phyloP scores from a whole-genome alignment of 1,140 invertebrate species.

The Antheraea mylitta region DNA sequence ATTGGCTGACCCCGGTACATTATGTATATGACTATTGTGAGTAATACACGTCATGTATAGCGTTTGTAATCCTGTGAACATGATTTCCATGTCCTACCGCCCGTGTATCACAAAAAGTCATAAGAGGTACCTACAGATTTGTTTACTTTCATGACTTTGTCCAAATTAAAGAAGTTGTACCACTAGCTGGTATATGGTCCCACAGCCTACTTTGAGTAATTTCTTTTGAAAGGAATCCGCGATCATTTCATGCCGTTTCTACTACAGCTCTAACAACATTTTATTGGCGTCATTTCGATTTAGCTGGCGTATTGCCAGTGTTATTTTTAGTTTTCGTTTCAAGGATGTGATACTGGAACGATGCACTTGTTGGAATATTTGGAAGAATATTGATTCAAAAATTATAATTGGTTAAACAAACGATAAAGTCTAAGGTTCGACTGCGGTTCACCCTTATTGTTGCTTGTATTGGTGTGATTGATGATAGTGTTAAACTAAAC shows the following conservation, averaged over 20 bases:
- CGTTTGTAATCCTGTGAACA: too few species aligned
- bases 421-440: background rate
- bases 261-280: slow-evolving; percentile 25
- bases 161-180: too few species aligned
- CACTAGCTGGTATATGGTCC: background rate
- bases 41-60: too few species aligned
- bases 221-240: slow-evolving; percentile 8
- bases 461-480: too few species aligned
- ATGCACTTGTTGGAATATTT: slow-evolving; percentile 11
- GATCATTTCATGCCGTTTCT: slow-evolving; percentile 21
- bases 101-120: too few species aligned
- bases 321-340: slow-evolving; percentile 28
- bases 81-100: too few species aligned
- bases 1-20: too few species aligned
- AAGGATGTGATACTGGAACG: slow-evolving; percentile 28
- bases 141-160: too few species aligned
- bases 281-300: slow-evolving; percentile 26
- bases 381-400: slow-evolving; percentile 1
- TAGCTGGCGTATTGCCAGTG: slow-evolving; percentile 25
- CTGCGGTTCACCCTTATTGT: too few species aligned
- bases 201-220: background rate
- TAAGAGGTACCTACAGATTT: too few species aligned
- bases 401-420: background rate
- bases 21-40: too few species aligned
- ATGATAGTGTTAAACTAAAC: too few species aligned